Evolutionary conservation across 2,888 invertebrate species (phyloP).

Genomic region (Spilarctia lutea): DNA sequence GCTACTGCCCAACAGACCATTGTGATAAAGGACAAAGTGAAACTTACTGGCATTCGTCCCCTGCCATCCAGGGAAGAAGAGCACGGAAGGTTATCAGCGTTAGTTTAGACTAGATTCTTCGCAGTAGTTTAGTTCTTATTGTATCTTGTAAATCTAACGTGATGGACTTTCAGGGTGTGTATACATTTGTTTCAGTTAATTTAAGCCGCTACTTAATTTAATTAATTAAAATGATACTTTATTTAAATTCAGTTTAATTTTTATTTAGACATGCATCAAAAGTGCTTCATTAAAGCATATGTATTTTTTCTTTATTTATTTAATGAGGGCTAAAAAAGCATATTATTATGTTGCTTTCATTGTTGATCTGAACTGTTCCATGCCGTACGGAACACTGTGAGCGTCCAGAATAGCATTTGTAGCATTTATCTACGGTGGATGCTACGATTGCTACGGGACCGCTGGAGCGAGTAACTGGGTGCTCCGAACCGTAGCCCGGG

Average conservation of each 20-base stretch:
- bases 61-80: no score
- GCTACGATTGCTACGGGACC: conserved; percentile 46
- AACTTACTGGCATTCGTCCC: no score
- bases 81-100: no score
- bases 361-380: background rate
- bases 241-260: background rate
- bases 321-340: no score
- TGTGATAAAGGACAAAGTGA: no score
- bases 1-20: no score
- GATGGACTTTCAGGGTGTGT: no score
- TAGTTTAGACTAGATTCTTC: no score
- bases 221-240: background rate
- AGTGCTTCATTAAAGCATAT: background rate
- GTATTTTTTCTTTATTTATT: no score
- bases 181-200: no score
- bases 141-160: no score
- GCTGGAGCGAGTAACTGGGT: conserved; percentile 50
- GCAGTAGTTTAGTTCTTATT: no score
- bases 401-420: conserved; percentile 32
- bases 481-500: conserved; percentile 47
- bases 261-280: background rate
- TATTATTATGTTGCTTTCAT: background rate
- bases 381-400: background rate
- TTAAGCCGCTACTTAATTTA: background rate
- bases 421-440: conserved; percentile 41